Base-by-base conservation (phyloP, 2,797 vertebrate genomes). In the Numenius phaeopus region DNA sequence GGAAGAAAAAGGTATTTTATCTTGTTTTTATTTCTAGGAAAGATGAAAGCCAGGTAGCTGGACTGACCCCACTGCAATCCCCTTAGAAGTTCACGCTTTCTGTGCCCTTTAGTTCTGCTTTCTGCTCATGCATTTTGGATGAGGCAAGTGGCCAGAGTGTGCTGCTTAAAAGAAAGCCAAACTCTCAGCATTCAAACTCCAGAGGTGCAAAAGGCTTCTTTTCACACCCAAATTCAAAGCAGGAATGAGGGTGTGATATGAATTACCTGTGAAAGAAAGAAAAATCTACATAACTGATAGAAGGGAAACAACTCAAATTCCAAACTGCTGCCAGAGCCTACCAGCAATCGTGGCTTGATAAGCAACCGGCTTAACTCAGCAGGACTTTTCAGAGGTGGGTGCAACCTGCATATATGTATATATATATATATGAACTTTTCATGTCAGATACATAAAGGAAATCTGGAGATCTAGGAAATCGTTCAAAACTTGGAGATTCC, bases 101-200 rank as follows among this genome's bases (percentile, higher is more conserved):
- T 7, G 10, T 14, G 19, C 24, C 72, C 77, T 65, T 73, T 18
- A 21, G 30, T 14, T 49, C n/a, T 44, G 29, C 62, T 52, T 66
- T 52, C 67, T 42, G 66, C 55, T 86, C 40, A 10, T 13, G 3
- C 39, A 22, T 52, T 81, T 54, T 46, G 32, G 71, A 30, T 21
- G 67, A 83, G 21, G 42, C 2, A 18, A 65, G 55, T 2, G 4
- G 39, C 34, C 64, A 46, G 10, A 29, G 10, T 0, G 2, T 3
- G 8, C 30, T 52, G 37, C n/a, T 52, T 27, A 5, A 29, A n/a
- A 42, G 22, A 6, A 77, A 79, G 6, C 2, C 66, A 59, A 32
- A 23, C 50, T 27, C 62, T 23, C 57, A 39, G 50, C 46, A 55
- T 3, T 78, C 65, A 39, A 14, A 44, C 15, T 21, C 5, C 4